A percentile compares a stretch with the other conserved stretches of the same genome.
These are phyloP conservation scores for Penaeus japonicus DNA, from an alignment of 1,140 invertebrate genomes.

Conservation along the genomic window DNA sequence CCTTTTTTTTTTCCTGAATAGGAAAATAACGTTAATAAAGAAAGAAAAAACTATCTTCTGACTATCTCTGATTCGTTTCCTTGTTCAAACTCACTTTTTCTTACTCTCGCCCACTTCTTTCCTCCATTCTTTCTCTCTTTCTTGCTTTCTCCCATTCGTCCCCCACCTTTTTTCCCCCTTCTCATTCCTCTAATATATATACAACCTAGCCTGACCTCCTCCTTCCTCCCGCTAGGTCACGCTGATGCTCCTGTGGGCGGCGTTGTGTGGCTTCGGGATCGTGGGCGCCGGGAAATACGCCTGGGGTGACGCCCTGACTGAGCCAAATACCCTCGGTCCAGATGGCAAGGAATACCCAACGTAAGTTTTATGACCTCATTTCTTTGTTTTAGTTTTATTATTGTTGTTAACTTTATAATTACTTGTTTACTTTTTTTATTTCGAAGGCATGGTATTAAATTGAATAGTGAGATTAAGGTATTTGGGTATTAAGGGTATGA, in stretches of 20 bases:
- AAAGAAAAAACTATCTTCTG: too few relatives aligned
- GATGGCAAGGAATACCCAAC: conserved; percentile 81
- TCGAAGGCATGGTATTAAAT: too few relatives aligned
- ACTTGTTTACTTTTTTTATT: conserved; percentile 11
- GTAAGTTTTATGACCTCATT: conserved; percentile 67
- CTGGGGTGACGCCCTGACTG: conserved; percentile 83
- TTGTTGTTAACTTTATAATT: not conserved
- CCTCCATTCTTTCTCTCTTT: not conserved
- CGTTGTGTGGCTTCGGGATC: not conserved
- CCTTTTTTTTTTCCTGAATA: too few relatives aligned
- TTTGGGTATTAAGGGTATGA: too few relatives aligned
- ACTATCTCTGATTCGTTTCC: too few relatives aligned
- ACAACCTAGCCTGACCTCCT: not conserved
- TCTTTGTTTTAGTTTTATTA: not conserved
- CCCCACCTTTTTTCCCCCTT: not conserved
- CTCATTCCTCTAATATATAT: not conserved
- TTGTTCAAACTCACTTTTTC: not conserved
- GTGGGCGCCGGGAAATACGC: conserved; percentile 65
- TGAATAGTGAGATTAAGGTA: too few relatives aligned
- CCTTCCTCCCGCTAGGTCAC: not conserved
- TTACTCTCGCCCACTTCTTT: not conserved
- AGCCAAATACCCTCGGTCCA: conserved; percentile 79
- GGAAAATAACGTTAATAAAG: too few relatives aligned
- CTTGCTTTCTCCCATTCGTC: not conserved
- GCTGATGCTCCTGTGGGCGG: not conserved